A percentile compares a stretch with the other conserved stretches of the same genome.
Conservation (phyloP, 1,140 invertebrate genomes). For the Drosophila funebris region DNA sequence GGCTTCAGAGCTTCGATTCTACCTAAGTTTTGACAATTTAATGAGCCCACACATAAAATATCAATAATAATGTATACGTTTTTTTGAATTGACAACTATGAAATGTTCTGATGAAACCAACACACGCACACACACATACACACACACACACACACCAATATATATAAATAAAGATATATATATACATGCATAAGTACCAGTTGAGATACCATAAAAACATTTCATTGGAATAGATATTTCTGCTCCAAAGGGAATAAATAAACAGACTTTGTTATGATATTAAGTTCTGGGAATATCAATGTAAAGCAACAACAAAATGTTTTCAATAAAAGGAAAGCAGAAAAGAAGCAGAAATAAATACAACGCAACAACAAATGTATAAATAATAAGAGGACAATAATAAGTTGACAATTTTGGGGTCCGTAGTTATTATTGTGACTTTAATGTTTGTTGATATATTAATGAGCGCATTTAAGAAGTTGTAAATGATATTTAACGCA, state of each 20-base stretch:
- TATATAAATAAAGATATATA: no score
- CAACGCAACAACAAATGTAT: no score
- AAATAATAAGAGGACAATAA: background rate
- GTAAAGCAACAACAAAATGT: constrained; percentile 7
- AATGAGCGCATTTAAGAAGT: constrained; percentile 40
- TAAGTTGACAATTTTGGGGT: constrained; percentile 11
- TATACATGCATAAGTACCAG: constrained; percentile 2
- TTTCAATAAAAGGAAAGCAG: background rate
- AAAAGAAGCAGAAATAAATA: background rate
- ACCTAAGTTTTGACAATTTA: constrained; percentile 33
- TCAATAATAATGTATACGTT: constrained; percentile 40
- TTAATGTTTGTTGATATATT: constrained; percentile 35
- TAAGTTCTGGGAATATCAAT: constrained; percentile 21
- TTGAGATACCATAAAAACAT: constrained; percentile 1
- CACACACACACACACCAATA: no score
- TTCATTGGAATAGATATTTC: constrained; percentile 14
- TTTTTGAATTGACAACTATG: constrained; percentile 31
- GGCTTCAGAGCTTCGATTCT: constrained; percentile 5
- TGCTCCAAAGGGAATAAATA: constrained; percentile 5
- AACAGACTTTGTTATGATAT: background rate
- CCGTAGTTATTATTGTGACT: constrained; percentile 19
- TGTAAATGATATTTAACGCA: constrained; percentile 47
- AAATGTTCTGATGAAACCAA: constrained; percentile 19
- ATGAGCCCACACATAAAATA: constrained; percentile 51
- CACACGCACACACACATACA: background rate